These are phyloP conservation scores for Plagiodera versicolora DNA, from an alignment of 2,888 invertebrate species.

Conservation along the genomic window DNA sequence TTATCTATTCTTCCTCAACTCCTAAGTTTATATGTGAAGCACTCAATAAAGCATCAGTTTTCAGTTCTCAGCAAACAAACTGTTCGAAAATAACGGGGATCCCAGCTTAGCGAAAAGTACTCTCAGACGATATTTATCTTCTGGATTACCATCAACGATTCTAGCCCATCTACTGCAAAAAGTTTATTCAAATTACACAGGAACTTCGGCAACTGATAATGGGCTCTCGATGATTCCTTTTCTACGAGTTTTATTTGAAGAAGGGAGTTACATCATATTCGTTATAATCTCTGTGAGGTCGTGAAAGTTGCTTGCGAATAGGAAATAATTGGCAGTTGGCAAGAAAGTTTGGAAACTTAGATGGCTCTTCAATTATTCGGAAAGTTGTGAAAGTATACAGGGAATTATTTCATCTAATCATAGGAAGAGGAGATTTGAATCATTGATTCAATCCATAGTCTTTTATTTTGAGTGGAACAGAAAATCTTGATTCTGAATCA, in stretches of 20 bases:
- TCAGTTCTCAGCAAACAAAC: background rate
- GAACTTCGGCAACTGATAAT: background rate
- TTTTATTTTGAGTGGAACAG: too few species aligned
- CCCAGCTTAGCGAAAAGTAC: background rate
- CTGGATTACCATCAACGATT: slow-evolving; percentile 2
- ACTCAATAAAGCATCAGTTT: background rate
- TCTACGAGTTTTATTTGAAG: background rate
- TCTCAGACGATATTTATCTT: slow-evolving; percentile 9
- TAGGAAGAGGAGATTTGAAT: too few species aligned
- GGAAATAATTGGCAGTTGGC: background rate
- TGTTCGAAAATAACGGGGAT: background rate
- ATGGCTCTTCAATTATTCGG: background rate
- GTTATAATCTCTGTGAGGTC: background rate
- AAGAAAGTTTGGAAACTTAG: background rate
- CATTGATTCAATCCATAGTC: too few species aligned
- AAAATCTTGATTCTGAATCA: too few species aligned
- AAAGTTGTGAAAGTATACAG: too few species aligned
- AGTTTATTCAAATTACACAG: background rate
- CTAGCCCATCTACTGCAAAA: background rate
- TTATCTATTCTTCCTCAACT: too few species aligned
- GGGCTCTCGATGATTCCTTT: background rate
- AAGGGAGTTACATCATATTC: background rate
- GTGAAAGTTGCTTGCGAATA: background rate
- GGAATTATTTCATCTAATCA: too few species aligned
- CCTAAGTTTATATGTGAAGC: background rate